Evolutionary conservation across 2,797 vertebrate genomes (phyloP).

Genomic region (Paedocypris micromegethes): DNA sequence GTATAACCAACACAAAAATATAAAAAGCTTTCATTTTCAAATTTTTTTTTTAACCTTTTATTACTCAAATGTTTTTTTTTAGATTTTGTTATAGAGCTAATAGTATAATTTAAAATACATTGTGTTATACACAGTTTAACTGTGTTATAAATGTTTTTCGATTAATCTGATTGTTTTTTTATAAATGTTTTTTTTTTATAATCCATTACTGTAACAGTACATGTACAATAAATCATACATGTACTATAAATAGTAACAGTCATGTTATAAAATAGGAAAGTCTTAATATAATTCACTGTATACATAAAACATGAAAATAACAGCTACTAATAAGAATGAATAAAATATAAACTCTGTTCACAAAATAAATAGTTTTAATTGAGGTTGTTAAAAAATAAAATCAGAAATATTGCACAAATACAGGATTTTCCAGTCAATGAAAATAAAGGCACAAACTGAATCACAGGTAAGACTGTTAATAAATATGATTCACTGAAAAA

Average conservation of each 20-base stretch:
- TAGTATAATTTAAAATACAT: too few species aligned
- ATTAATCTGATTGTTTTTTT: too few species aligned
- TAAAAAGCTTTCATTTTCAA: constrained; percentile 36
- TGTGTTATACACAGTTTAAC: too few species aligned
- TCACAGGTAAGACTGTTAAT: constrained; percentile 56
- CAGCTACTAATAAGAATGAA: neutral
- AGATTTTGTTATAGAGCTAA: neutral
- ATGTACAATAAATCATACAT: too few species aligned
- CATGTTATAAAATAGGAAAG: too few species aligned
- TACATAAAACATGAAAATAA: neutral
- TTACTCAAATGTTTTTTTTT: constrained; percentile 28
- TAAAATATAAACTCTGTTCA: constrained; percentile 4
- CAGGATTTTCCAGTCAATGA: constrained; percentile 59
- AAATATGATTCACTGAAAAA: constrained; percentile 56
- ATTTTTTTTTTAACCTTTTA: constrained; percentile 46
- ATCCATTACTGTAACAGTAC: too few species aligned
- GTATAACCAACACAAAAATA: too few species aligned
- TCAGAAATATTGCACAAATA: constrained; percentile 67
- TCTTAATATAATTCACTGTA: too few species aligned
- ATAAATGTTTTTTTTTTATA: too few species aligned
- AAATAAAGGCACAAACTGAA: constrained; percentile 47
- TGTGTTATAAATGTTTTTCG: too few species aligned
- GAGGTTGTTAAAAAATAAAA: constrained; percentile 15
- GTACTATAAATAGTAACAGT: too few species aligned
- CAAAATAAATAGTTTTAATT: constrained; percentile 12